A percentile compares a stretch with the other conserved stretches of the same genome.
Conservation (phyloP, 2,888 invertebrate genomes). For the Pinctada fucata region DNA sequence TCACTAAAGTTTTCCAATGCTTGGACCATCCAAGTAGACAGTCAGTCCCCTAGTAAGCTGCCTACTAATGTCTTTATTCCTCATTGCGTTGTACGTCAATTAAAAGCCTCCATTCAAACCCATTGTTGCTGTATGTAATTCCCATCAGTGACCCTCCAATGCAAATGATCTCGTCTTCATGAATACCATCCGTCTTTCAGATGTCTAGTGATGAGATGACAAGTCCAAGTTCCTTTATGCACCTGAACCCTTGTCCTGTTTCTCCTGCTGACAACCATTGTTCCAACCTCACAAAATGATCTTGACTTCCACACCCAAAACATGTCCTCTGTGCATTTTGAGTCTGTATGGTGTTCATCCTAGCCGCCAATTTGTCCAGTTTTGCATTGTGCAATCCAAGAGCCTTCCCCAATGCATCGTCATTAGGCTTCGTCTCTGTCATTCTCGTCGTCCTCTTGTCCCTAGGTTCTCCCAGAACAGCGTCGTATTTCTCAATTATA, state of each 20-base stretch:
- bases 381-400: too few species aligned
- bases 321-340: not conserved
- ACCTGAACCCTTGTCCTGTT: too few species aligned
- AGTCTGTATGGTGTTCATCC: too few species aligned
- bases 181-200: slow-evolving; percentile 8
- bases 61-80: too few species aligned
- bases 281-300: not conserved
- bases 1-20: too few species aligned
- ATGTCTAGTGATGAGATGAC: slow-evolving; percentile 10
- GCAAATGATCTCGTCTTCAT: slow-evolving; percentile 10
- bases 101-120: not conserved
- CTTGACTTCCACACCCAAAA: not conserved
- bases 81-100: too few species aligned
- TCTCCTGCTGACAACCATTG: not conserved
- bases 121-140: not conserved
- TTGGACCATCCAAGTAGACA: too few species aligned
- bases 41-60: too few species aligned
- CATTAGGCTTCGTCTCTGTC: too few species aligned
- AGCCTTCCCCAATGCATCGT: too few species aligned
- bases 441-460: slow-evolving; percentile 12
- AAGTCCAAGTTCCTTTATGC: not conserved
- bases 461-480: slow-evolving; percentile 23
- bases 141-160: not conserved
- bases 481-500: slow-evolving; percentile 34
- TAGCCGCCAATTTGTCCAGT: too few species aligned